A percentile compares a stretch with the other conserved stretches of the same genome.
Conservation (phyloP, 2,888 invertebrate species). For the Pammene aurita region DNA sequence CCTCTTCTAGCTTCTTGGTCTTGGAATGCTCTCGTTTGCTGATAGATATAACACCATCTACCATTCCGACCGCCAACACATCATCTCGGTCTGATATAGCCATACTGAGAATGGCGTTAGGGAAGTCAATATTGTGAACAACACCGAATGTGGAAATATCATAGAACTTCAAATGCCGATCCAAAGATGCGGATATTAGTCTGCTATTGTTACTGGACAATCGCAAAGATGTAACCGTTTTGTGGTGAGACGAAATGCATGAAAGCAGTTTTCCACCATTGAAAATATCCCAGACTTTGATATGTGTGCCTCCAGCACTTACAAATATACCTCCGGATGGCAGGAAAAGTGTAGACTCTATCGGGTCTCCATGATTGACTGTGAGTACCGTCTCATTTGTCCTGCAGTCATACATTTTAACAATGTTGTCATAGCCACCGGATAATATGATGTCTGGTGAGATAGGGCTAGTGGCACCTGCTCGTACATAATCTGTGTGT, state of each 20-base stretch:
- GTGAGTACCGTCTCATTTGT: constrained; percentile 86
- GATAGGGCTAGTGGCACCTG: constrained; percentile 91
- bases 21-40: constrained; percentile 87
- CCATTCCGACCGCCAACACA: constrained; percentile 94
- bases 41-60: constrained; percentile 95
- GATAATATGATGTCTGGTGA: constrained; percentile 90
- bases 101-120: constrained; percentile 94
- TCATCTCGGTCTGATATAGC: constrained; percentile 90
- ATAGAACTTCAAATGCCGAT: constrained; percentile 96
- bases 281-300: constrained; percentile 96
- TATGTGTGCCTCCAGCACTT: constrained; percentile 95
- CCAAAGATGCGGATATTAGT: constrained; percentile 94
- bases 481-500: constrained; percentile 92
- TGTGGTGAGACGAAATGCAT: constrained; percentile 95
- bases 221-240: constrained; percentile 94
- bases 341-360: constrained; percentile 94
- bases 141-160: constrained; percentile 93
- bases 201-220: constrained; percentile 92
- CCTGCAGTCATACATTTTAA: constrained; percentile 94
- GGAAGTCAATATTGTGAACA: constrained; percentile 94
- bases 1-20: constrained; percentile 53
- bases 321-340: constrained; percentile 95
- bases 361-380: constrained; percentile 94
- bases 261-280: constrained; percentile 93
- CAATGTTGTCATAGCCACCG: constrained; percentile 94